These are phyloP conservation scores for Lindbergichthys nudifrons DNA, from an alignment of 2,797 vertebrate genomes.

Conservation along the genomic window DNA sequence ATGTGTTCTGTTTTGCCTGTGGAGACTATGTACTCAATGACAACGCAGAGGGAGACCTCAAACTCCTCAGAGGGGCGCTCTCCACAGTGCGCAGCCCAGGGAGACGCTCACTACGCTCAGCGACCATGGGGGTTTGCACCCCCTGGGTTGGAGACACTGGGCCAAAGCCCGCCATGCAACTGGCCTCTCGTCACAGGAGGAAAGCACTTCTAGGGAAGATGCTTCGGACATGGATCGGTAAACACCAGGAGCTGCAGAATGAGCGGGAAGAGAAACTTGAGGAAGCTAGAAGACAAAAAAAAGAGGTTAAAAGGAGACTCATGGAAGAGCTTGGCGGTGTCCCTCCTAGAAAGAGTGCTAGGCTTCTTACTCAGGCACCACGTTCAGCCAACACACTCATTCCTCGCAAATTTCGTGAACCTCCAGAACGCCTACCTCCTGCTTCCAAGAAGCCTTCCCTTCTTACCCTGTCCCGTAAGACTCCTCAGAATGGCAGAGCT, in stretches of 20 bases:
- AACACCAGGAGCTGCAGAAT: slow-evolving; percentile 85
- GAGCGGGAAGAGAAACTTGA: slow-evolving; percentile 87
- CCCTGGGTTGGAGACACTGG: slow-evolving; percentile 79
- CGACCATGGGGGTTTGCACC: slow-evolving; percentile 77
- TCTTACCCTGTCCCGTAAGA: slow-evolving; percentile 74
- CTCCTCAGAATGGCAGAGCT: slow-evolving; percentile 77
- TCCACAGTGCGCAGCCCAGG: slow-evolving; percentile 89
- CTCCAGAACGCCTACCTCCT: slow-evolving; percentile 82
- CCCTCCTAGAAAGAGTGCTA: slow-evolving; percentile 95
- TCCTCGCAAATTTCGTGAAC: slow-evolving; percentile 90
- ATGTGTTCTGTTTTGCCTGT: slow-evolving; percentile 97
- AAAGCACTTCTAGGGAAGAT: slow-evolving; percentile 90
- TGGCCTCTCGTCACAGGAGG: slow-evolving; percentile 92
- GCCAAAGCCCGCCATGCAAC: slow-evolving; percentile 90
- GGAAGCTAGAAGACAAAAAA: slow-evolving; percentile 89
- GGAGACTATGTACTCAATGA: slow-evolving; percentile 98
- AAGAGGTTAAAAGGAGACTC: slow-evolving; percentile 92
- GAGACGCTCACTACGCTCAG: slow-evolving; percentile 92
- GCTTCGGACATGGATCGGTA: slow-evolving; percentile 87
- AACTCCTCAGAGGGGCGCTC: slow-evolving; percentile 93
- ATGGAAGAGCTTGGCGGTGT: slow-evolving; percentile 93
- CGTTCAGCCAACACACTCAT: slow-evolving; percentile 85
- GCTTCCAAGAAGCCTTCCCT: slow-evolving; percentile 75
- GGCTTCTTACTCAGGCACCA: slow-evolving; percentile 91
- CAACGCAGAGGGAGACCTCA: slow-evolving; percentile 96